Evolutionary conservation across 1,140 invertebrate genomes (phyloP).

Genomic region (Globodera rostochiensis): DNA sequence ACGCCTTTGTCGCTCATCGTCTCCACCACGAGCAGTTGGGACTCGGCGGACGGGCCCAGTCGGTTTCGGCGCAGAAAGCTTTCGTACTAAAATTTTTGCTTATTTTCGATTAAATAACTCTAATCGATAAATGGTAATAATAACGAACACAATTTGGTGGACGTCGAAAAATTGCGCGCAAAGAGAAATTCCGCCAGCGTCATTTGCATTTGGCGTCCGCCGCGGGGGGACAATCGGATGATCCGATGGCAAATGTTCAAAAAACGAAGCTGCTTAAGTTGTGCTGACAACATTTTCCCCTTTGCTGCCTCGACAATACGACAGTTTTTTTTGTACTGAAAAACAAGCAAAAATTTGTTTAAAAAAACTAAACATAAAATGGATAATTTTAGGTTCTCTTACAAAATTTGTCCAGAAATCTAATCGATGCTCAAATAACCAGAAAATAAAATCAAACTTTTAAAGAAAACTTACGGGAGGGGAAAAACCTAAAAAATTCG

Average conservation of each 20-base stretch:
- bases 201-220: no score
- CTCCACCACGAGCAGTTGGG: not conserved
- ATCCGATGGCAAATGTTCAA: not conserved
- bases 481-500: no score
- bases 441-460: no score
- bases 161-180: not conserved
- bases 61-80: not conserved
- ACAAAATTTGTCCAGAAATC: no score
- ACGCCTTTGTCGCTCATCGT: not conserved
- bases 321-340: no score
- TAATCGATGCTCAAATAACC: no score
- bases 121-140: not conserved
- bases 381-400: no score
- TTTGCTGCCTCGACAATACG: not conserved
- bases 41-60: not conserved
- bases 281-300: not conserved
- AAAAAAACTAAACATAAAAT: not conserved
- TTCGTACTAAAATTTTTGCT: not conserved
- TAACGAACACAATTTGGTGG: not conserved
- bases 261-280: not conserved
- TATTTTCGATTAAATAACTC: no score
- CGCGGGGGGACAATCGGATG: not conserved
- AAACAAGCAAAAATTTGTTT: not conserved
- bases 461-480: no score
- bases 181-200: not conserved